Base-by-base conservation (phyloP, 2,113 vertebrate genomes). In the Trematomus loennbergii region DNA sequence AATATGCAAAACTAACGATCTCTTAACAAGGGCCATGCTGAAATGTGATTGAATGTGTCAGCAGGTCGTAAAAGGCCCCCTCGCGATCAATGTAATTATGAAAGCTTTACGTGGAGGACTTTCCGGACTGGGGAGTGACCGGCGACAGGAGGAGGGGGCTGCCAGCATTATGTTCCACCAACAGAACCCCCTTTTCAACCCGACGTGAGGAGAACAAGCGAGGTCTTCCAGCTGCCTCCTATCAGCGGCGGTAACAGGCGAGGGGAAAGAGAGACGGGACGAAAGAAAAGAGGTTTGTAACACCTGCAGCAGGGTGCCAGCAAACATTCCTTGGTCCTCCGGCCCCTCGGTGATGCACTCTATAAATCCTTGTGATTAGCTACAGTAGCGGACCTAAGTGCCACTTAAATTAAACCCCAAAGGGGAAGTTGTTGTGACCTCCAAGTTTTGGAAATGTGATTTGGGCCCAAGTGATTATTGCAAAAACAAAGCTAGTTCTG, bases 331-430 rank as follows among this genome's bases (percentile, higher is more conserved):
- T 57, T 10, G 55, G 70, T 83, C 67, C 82, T 82, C 68, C 16
- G 46, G 71, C 85, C 83, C 50, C 66, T 64, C 52, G 9, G 25
- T 61, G 82, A 91, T 90, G 72, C 92, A 93, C 91, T 82, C 87
- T 49, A 93, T 93, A 93, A 94, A 94, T 90, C 80, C 83, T 64
- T 62, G 50, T 88, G 83, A 91, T 91, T 94, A 83, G 89, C 84
- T 93, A 92, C 91, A 87, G 91, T 91, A 88, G 86, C 81, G 0
- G 33, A 46, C 57, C 72, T 81, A 87, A 90, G 81, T 82, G 79
- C 65, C 85, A 86, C 82, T 91, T 91, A 85, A 88, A 91, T 29
- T 72, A 29, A 88, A 80, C 66, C 77, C 72, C 75, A 69, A 70
- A 83, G 84, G 78, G 75, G 84, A 91, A 85, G 80, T 55, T n/a